Evolutionary conservation across 2,797 vertebrate genomes (phyloP).

Genomic region (Delichon dasypus): DNA sequence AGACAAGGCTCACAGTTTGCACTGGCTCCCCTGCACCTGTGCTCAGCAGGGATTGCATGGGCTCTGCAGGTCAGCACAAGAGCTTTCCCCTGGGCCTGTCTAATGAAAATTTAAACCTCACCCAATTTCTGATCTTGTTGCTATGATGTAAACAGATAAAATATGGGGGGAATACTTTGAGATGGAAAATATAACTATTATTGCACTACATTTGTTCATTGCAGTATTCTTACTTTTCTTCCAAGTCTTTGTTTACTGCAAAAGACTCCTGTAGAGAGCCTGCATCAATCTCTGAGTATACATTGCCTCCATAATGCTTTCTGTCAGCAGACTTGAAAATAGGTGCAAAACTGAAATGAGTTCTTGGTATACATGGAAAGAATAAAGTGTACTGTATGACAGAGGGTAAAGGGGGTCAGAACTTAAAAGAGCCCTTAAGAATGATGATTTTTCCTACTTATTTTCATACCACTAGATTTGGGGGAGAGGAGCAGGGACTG

Average conservation of each 20-base stretch:
- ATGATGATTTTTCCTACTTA: not conserved
- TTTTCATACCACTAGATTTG: not conserved
- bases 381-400: not conserved
- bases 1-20: not conserved
- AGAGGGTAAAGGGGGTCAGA: not conserved
- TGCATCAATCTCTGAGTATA: not conserved
- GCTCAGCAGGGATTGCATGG: not conserved
- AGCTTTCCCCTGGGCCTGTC: not conserved
- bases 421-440: not conserved
- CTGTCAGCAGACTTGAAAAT: not conserved
- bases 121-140: not conserved
- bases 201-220: not conserved
- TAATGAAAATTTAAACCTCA: not conserved
- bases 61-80: not conserved
- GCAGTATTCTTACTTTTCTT: not conserved
- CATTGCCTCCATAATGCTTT: not conserved
- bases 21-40: not conserved
- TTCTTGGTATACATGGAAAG: not conserved
- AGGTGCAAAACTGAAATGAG: not conserved
- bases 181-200: not conserved
- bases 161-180: not conserved
- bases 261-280: not conserved
- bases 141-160: not conserved
- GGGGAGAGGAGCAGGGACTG: not conserved
- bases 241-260: not conserved